Percentiles rank a stretch among this genome's conserved stretches.
Conservation (phyloP, 1,140 invertebrate genomes). For the Heliconius eleuchia region DNA sequence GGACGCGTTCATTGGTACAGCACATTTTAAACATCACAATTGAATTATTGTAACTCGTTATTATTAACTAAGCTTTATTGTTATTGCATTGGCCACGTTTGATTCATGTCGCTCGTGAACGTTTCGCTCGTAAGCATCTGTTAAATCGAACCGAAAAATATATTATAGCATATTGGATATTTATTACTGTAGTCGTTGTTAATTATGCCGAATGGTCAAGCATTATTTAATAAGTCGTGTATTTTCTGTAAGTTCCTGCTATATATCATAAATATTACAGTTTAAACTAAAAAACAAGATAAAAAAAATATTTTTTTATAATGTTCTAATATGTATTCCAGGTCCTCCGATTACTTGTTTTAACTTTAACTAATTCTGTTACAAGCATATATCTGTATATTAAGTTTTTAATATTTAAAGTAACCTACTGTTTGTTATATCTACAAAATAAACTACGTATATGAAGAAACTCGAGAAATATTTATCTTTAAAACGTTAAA, state of each 20-base stretch:
- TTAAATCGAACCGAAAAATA: constrained; percentile 25
- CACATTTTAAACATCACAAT: constrained; percentile 72
- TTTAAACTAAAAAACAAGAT: not conserved
- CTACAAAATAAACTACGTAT: no score
- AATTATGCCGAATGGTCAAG: not conserved
- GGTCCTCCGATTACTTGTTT: no score
- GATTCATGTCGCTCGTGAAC: constrained; percentile 30
- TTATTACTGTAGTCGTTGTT: not conserved
- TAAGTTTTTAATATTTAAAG: no score
- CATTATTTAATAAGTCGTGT: not conserved
- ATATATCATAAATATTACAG: not conserved
- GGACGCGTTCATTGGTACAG: constrained; percentile 75
- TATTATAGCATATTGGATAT: constrained; percentile 19
- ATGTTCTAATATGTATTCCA: no score
- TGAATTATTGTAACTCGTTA: constrained; percentile 72
- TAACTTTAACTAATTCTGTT: not conserved
- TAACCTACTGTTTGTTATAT: no score
- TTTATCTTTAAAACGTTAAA: not conserved
- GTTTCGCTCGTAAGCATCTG: constrained; percentile 42
- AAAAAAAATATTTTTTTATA: no score
- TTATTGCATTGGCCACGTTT: constrained; percentile 45
- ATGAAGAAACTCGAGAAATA: not conserved
- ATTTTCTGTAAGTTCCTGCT: not conserved
- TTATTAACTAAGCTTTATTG: constrained; percentile 37
- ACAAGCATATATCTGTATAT: no score